Conservation (phyloP, 92 coral and sea anemone species). For the Meandrina meandrites region DNA sequence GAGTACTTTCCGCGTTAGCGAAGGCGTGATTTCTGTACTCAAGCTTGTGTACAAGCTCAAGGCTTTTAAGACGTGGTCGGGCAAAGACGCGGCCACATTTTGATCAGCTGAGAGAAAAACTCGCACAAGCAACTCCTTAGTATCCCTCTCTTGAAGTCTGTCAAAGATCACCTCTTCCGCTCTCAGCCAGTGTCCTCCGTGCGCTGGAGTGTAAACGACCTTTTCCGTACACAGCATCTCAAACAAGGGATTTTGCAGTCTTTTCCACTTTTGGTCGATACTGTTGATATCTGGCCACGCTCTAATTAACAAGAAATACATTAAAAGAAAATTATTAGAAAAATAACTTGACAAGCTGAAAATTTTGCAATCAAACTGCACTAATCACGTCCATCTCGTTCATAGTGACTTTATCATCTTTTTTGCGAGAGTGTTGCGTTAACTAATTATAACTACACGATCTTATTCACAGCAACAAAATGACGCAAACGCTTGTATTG, state of each 20-base stretch:
- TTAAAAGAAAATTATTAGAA: background rate
- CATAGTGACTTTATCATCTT: too few species aligned
- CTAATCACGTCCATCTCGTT: too few species aligned
- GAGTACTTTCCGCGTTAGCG: slow-evolving; percentile 50
- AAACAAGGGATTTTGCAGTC: slow-evolving; percentile 46
- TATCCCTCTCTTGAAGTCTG: slow-evolving; percentile 12
- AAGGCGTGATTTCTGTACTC: slow-evolving; percentile 52
- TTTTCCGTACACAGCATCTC: slow-evolving; percentile 21
- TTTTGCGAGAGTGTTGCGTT: too few species aligned
- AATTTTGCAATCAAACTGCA: background rate
- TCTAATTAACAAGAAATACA: background rate
- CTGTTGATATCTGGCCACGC: slow-evolving; percentile 71
- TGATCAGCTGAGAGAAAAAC: slow-evolving; percentile 36
- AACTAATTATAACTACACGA: too few species aligned
- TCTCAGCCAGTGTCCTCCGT: slow-evolving; percentile 71
- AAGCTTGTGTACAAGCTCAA: background rate
- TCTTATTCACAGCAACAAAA: too few species aligned
- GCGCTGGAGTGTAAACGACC: slow-evolving; percentile 52
- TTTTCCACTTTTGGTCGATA: slow-evolving; percentile 75
- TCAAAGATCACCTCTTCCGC: slow-evolving; percentile 51
- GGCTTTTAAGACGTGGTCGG: slow-evolving; percentile 52
- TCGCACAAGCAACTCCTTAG: slow-evolving; percentile 29
- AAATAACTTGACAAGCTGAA: background rate
- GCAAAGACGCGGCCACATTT: slow-evolving; percentile 64
- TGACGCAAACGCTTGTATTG: too few species aligned